Evolutionary conservation across 2,888 invertebrate genomes (phyloP).

Genomic region (Nipponacmea schrenckii): DNA sequence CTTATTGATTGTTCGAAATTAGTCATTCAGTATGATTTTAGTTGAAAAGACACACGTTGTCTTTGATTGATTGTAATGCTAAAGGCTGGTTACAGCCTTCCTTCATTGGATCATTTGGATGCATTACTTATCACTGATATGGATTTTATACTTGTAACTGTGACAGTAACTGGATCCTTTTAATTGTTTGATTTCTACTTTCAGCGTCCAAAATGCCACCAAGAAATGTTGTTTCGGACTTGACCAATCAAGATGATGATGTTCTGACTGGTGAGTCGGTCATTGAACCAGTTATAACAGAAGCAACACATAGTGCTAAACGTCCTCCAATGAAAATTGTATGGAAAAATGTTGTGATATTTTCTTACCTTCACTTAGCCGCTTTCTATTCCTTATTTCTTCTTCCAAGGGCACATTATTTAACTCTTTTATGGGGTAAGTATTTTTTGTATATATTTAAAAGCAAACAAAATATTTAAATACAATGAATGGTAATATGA

Average conservation of each 20-base stretch:
- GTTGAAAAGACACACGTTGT: no score
- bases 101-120: no score
- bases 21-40: no score
- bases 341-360: constrained; percentile 62
- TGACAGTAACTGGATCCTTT: no score
- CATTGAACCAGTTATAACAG: constrained; percentile 42
- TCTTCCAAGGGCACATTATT: constrained; percentile 47
- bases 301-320: constrained; percentile 38
- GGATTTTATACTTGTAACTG: no score
- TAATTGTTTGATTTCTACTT: no score
- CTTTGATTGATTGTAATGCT: no score
- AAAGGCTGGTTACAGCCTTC: no score
- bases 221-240: constrained; percentile 34
- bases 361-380: constrained; percentile 52
- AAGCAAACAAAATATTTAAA: neutral
- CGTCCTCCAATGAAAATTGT: constrained; percentile 56
- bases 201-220: constrained; percentile 38
- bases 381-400: constrained; percentile 58
- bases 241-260: constrained; percentile 33
- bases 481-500: no score
- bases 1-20: no score
- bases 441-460: constrained; percentile 18
- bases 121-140: no score
- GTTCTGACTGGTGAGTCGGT: constrained; percentile 24
- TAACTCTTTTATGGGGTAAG: constrained; percentile 62